Evolutionary conservation across 2,888 invertebrate species (phyloP), one percentile per base, ranked within the genome.

Genomic region (Acleris sparsana): DNA sequence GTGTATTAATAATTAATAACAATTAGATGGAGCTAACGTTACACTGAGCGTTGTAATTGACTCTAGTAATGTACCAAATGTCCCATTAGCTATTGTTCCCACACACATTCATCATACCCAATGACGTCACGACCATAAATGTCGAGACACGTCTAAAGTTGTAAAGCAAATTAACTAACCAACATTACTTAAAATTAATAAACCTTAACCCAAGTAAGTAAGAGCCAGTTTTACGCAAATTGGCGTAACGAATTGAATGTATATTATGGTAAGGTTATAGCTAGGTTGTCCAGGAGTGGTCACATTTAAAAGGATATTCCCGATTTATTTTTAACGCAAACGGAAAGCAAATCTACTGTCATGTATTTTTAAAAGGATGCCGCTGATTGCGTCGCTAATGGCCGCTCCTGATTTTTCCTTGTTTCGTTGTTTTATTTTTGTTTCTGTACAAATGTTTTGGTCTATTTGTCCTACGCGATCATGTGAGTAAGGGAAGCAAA

Each of bases 131-230:
- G 69, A 70, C 74, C 78, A 75, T 76, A 77, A 74, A 73, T 75
- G 75, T 77, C 78, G 71, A 63, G 70, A 72, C 73, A 76, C 72
- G 75, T 78, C 76, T 76, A 72, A 76, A 76, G 71, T 69, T 59
- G 70, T 67, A 58, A 62, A 43, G 63, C 74, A 58, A 61, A 69
- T 68, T 62, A 58, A 57, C 68, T 67, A 67, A 70, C 67, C 67
- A 70, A 57, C 66, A 56, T 59, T 64, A 59, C 53, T 43, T 48
- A 64, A 64, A 64, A 60, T 60, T 60, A 55, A 60, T 43, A 20
- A 18, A 55, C 64, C 22, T 64, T 64, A 64, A 39, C 18, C 3
- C 49, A 5, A 18, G 5, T 53, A 49, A 13, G 4, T 18, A 64
- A 60, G 59, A 60, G n/a, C 20, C 44, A 60, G 11, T 43, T 64